phyloP scores from a whole-genome alignment of 2,113 vertebrate genomes.

The Redunca redunca region DNA sequence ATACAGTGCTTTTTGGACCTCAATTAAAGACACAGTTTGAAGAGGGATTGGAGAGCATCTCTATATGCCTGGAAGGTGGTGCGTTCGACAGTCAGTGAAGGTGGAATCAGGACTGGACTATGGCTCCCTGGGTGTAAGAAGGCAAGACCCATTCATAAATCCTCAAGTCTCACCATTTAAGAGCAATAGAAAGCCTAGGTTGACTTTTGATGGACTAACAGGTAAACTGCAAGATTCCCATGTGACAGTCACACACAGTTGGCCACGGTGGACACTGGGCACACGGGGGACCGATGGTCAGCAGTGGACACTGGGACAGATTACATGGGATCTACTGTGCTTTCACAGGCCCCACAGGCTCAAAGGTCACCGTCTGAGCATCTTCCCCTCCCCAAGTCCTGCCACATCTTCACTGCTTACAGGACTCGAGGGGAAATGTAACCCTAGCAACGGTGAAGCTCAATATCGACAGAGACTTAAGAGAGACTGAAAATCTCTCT shows the following conservation, averaged over 20 bases:
- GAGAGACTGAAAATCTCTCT: neutral
- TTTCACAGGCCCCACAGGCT: neutral
- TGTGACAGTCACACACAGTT: neutral
- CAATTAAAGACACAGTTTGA: neutral
- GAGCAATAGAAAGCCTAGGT: neutral
- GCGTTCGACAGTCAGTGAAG: neutral
- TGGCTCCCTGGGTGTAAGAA: neutral
- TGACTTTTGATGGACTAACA: neutral
- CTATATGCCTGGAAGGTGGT: neutral
- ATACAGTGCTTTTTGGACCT: neutral
- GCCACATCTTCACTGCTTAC: neutral
- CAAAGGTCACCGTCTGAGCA: accelerated
- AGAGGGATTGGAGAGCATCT: neutral
- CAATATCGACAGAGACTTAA: neutral
- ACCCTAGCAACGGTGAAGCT: neutral
- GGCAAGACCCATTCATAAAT: neutral
- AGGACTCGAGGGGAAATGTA: neutral
- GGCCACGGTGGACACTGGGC: neutral
- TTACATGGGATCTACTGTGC: neutral
- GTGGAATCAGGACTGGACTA: neutral
- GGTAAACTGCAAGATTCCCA: neutral
- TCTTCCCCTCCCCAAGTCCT: neutral
- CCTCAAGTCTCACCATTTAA: neutral
- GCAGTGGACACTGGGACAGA: neutral
- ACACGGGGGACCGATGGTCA: accelerated